Evolutionary conservation across 2,888 invertebrate species (phyloP).

Genomic region (Drosophila lutescens): DNA sequence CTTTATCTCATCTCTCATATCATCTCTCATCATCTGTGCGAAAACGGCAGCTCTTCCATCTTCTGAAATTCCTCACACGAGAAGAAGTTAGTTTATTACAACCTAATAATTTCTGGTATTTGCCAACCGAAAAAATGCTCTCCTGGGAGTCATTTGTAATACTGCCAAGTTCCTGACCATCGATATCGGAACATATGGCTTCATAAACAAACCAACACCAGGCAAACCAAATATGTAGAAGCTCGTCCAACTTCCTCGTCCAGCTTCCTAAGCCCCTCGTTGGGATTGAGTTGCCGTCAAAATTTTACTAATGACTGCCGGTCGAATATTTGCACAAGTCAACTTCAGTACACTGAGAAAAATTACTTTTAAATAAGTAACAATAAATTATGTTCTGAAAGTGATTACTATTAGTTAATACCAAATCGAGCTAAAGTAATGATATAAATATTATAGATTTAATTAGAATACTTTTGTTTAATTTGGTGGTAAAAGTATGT

Average conservation of each 20-base stretch:
- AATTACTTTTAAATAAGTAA: not conserved
- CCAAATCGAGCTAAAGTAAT: no score
- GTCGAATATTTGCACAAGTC: constrained; percentile 33
- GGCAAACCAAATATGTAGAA: constrained; percentile 36
- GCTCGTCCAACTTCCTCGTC: constrained; percentile 4
- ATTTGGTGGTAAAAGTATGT: no score
- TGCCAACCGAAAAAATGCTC: constrained; percentile 16
- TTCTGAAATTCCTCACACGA: constrained; percentile 2
- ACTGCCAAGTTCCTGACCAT: constrained; percentile 11
- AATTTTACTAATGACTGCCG: constrained; percentile 70
- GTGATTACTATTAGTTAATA: no score
- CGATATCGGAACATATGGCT: constrained; percentile 37
- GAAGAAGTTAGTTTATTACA: not conserved
- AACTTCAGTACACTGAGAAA: constrained; percentile 7
- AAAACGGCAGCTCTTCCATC: not conserved
- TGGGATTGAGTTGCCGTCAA: constrained; percentile 58
- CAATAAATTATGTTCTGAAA: not conserved
- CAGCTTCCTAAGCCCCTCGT: not conserved
- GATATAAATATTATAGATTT: no score
- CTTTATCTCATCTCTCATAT: not conserved
- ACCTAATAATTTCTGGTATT: constrained; percentile 18
- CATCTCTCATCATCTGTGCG: not conserved
- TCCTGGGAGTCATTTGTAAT: constrained; percentile 24
- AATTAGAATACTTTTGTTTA: no score
- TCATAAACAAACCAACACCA: constrained; percentile 43